Conservation (phyloP, 2,113 vertebrate species). For the Butorides virescens region DNA sequence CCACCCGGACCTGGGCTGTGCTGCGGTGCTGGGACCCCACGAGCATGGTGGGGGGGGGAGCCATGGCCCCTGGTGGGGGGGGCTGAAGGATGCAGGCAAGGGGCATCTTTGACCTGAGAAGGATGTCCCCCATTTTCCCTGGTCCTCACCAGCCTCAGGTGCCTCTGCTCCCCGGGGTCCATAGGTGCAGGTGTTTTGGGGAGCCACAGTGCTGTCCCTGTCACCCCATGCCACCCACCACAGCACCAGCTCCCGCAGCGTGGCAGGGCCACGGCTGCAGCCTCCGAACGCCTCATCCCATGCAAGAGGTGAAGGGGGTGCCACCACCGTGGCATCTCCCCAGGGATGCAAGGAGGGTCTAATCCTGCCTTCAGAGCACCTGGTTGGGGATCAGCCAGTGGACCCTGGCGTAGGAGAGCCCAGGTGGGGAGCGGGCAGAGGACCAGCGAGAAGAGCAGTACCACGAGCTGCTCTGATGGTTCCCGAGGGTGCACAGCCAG, state of each 20-base stretch:
- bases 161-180: not conserved
- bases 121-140: not conserved
- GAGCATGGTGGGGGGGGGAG: not conserved
- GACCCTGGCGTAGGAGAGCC: not conserved
- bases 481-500: not conserved
- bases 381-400: not conserved
- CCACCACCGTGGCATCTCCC: not conserved
- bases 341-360: not conserved
- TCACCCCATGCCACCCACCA: no score
- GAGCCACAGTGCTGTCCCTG: not conserved
- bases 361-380: not conserved
- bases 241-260: rapidly evolving
- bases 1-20: rapidly evolving
- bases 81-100: not conserved
- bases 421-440: not conserved
- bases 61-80: rapidly evolving
- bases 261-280: not conserved
- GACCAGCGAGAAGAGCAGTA: not conserved
- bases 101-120: not conserved
- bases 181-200: no score
- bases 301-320: not conserved
- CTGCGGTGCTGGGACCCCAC: not conserved
- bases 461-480: not conserved
- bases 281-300: not conserved
- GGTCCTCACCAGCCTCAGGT: not conserved